Evolutionary conservation across 2,888 invertebrate species (phyloP).

Genomic region (Ectropis crepuscularia): DNA sequence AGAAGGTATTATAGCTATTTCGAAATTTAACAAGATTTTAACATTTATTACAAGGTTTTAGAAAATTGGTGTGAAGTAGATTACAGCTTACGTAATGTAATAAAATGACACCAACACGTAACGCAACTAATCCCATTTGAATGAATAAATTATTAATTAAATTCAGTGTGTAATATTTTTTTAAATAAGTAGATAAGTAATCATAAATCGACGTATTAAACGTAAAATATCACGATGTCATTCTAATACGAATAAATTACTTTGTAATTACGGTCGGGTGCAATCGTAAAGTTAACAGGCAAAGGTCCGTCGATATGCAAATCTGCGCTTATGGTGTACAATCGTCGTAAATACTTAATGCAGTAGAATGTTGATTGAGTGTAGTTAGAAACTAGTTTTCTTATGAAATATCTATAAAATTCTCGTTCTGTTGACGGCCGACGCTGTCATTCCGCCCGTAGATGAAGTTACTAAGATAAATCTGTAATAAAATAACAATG

Average conservation of each 20-base stretch:
- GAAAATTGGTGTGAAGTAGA: no score
- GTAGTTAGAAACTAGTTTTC: slow-evolving; percentile 35
- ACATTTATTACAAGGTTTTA: no score
- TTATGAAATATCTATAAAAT: slow-evolving; percentile 36
- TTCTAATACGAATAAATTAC: slow-evolving; percentile 36
- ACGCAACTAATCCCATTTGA: slow-evolving; percentile 45
- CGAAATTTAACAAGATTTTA: background rate
- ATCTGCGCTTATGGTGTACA: slow-evolving; percentile 45
- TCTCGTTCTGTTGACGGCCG: slow-evolving; percentile 20
- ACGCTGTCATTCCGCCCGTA: slow-evolving; percentile 22
- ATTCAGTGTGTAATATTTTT: slow-evolving; percentile 32
- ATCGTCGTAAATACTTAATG: slow-evolving; percentile 50
- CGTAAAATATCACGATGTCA: slow-evolving; percentile 34
- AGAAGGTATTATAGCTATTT: background rate
- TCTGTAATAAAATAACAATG: slow-evolving; percentile 17
- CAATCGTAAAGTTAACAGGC: slow-evolving; percentile 46
- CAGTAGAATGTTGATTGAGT: slow-evolving; percentile 51
- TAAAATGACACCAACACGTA: slow-evolving; percentile 34
- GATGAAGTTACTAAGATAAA: slow-evolving; percentile 28
- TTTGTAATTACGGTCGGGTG: slow-evolving; percentile 41
- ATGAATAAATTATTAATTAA: slow-evolving; percentile 21
- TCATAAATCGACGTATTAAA: slow-evolving; percentile 24
- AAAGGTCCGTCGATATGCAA: slow-evolving; percentile 47
- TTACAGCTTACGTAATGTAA: slow-evolving; percentile 38
- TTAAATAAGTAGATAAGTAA: slow-evolving; percentile 30